These are phyloP conservation scores for Pomatostomus ruficeps DNA, from an alignment of 2,113 vertebrate genomes.

Conservation along the genomic window DNA sequence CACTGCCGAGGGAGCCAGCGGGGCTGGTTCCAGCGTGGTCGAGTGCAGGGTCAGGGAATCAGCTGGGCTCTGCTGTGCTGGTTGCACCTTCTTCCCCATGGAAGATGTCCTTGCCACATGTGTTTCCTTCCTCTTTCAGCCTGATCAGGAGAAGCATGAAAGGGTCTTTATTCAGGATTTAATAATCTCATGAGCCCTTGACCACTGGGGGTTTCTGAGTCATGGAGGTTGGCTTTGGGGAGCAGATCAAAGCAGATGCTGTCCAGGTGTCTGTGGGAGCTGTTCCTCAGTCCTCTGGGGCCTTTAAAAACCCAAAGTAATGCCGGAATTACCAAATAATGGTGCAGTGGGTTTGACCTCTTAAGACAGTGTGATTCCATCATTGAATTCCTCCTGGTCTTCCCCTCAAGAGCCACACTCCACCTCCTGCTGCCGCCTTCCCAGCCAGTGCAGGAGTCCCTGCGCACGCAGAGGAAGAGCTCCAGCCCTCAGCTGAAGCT, in stretches of 20 bases:
- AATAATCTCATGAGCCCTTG: neutral
- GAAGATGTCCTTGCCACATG: neutral
- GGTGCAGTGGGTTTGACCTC: neutral
- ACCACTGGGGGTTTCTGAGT: neutral
- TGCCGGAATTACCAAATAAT: neutral
- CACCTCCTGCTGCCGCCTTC: neutral
- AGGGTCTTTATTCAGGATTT: neutral
- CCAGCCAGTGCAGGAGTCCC: neutral
- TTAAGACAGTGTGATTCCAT: neutral
- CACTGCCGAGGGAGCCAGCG: fast-evolving
- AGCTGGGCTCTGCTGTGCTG: neutral
- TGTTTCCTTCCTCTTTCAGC: neutral
- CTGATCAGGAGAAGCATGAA: neutral
- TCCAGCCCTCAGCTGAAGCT: neutral
- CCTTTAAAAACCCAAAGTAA: neutral
- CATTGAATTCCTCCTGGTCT: neutral
- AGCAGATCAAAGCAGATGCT: neutral
- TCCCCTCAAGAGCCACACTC: neutral
- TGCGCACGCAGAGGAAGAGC: neutral
- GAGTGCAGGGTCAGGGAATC: neutral
- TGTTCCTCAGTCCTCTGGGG: neutral
- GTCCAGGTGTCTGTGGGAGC: neutral
- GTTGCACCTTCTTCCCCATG: neutral
- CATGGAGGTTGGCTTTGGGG: neutral
- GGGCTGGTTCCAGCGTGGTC: neutral